Conservation (phyloP, 2,888 invertebrate species). For the Pterostichus niger region DNA sequence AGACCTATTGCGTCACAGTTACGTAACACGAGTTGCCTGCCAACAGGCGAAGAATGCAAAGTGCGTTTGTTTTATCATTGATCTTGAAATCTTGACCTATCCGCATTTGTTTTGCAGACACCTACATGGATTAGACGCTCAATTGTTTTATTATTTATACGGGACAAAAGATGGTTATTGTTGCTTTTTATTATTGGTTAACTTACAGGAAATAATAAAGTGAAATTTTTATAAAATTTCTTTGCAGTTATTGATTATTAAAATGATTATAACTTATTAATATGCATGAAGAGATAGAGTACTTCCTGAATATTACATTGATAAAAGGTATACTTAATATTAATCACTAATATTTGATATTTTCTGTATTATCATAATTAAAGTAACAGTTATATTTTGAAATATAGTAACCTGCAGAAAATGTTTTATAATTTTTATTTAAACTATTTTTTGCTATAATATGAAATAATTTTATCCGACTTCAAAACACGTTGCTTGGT, state of each 20-base stretch:
- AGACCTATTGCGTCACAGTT: conserved; percentile 16
- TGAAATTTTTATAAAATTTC: neutral
- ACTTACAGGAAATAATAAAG: neutral
- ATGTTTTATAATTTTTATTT: too few relatives aligned
- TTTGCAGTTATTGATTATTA: neutral
- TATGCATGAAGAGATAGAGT: neutral
- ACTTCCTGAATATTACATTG: too few relatives aligned
- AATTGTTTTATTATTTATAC: conserved; percentile 10
- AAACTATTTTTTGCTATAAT: too few relatives aligned
- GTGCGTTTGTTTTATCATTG: conserved; percentile 38
- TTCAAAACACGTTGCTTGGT: too few relatives aligned
- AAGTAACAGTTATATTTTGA: too few relatives aligned
- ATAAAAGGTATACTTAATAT: too few relatives aligned
- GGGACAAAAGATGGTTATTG: neutral
- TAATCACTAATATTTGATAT: too few relatives aligned
- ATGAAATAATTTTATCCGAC: too few relatives aligned
- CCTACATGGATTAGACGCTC: neutral
- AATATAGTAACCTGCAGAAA: too few relatives aligned
- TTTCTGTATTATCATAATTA: too few relatives aligned
- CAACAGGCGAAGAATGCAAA: conserved; percentile 9
- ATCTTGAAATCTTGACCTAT: conserved; percentile 63
- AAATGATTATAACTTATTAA: neutral
- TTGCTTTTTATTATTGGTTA: neutral
- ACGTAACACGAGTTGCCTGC: conserved; percentile 51
- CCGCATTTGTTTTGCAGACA: conserved; percentile 16